Base-by-base conservation (phyloP, 2,113 vertebrate species). In the Stigmatopora nigra region DNA sequence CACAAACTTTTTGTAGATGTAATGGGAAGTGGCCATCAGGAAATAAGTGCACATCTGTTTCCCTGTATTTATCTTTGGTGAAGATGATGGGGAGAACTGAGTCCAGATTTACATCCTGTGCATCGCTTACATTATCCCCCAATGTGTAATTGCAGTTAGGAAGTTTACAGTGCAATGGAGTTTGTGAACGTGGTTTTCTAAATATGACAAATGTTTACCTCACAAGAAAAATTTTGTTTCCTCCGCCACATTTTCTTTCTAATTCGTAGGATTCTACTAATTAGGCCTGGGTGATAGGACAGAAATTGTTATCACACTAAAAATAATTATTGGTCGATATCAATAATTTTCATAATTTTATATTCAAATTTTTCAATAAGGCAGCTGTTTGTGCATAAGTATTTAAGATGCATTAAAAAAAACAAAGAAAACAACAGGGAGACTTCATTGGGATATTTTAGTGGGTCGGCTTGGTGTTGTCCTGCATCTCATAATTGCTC, bases 21-120 rank as follows among this genome's bases (percentile, higher is more conserved):
- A 41, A 70, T 63, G 49, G 73, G 73, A 80, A 77, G 76, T 63
- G 65, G 56, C 53, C n/a, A 46, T 45, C 80, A 76, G 80, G 86
- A 88, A 82, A 63, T 55, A 0, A 9, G 75, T 70, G 57, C 64
- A 67, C 87, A 84, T 86, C 82, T 88, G 85, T 83, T 88, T 88
- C 87, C 87, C 52, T 69, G 67, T 61, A 83, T 87, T 86, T 76
- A 84, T 74, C 41, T 75, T 56, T 20, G 63, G 64, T 31, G 61
- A 41, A 14, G 52, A 64, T 2, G 71, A 64, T 1, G 71, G 64
- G 49, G 70, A 67, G 31, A 70, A 47, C 53, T 35, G n/a, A 75
- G 61, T 70, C 63, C 53, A 51, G 61, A 69, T 4, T 64, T 74
- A 73, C 68, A 68, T 84, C 80, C 82, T 78, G 13, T 64, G 70